Conservation (phyloP, 2,797 vertebrate species). For the Propithecus deckenii region DNA sequence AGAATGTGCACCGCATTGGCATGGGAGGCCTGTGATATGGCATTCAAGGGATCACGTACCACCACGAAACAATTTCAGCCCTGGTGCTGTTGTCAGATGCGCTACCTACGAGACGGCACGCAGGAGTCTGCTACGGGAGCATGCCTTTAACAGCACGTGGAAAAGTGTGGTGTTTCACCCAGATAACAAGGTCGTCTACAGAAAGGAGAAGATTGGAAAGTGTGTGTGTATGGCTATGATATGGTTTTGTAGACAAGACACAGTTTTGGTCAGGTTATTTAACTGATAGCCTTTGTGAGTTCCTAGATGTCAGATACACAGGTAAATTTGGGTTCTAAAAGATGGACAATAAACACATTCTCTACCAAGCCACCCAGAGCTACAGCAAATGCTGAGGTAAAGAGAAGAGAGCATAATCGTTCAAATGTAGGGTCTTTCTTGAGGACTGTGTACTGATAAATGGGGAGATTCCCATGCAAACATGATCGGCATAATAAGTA, state of each 20-base stretch:
- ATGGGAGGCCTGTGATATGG: background rate
- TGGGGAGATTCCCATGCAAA: background rate
- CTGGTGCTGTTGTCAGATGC: too few relatives aligned
- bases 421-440: background rate
- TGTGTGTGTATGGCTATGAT: background rate
- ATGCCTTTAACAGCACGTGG: background rate
- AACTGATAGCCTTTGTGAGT: background rate
- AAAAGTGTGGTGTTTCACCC: background rate
- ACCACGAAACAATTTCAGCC: background rate
- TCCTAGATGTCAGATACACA: background rate
- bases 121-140: fast-evolving
- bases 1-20: background rate
- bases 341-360: background rate
- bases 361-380: background rate
- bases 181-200: background rate
- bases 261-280: background rate
- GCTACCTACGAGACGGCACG: fast-evolving
- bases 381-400: background rate
- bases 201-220: background rate
- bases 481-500: background rate
- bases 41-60: background rate
- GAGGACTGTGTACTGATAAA: background rate
- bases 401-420: background rate
- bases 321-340: background rate
- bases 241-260: background rate